phyloP scores from a whole-genome alignment of 2,797 vertebrate species.

The Enteromius anoplus region DNA sequence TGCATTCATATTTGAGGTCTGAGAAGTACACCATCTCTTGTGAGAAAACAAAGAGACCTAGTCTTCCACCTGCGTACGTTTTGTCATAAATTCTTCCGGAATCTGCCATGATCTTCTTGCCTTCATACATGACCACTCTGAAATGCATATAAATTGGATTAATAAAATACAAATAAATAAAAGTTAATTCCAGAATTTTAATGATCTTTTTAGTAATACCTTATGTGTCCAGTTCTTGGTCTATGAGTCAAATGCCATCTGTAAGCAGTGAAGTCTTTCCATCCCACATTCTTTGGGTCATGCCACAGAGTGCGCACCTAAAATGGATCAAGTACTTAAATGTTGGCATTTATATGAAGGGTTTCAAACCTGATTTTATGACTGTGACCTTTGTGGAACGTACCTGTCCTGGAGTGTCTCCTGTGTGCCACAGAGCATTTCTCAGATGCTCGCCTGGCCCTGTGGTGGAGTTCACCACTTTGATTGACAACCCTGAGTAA shows the following conservation, averaged over 20 bases:
- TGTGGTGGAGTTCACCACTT: slow-evolving; percentile 96
- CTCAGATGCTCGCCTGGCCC: slow-evolving; percentile 96
- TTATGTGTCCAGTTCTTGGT: slow-evolving; percentile 94
- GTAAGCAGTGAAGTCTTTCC: slow-evolving; percentile 99
- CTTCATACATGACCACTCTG: slow-evolving; percentile 98
- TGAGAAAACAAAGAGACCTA: slow-evolving; percentile 97
- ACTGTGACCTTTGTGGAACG: background rate
- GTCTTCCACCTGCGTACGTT: slow-evolving; percentile 93
- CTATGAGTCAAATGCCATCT: slow-evolving; percentile 97
- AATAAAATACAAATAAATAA: background rate
- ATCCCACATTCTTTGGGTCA: slow-evolving; percentile 93
- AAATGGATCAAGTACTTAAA: slow-evolving; percentile 15
- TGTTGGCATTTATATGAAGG: background rate
- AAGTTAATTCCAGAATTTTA: background rate
- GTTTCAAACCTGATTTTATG: background rate
- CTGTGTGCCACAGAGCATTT: slow-evolving; percentile 98
- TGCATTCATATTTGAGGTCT: slow-evolving; percentile 98
- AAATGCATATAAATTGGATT: background rate
- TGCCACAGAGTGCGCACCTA: slow-evolving; percentile 97
- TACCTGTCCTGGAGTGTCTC: slow-evolving; percentile 94
- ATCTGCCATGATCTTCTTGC: slow-evolving; percentile 98
- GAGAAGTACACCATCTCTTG: slow-evolving; percentile 99
- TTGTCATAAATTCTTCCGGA: slow-evolving; percentile 96
- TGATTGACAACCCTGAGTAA: slow-evolving; percentile 95
- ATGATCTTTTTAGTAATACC: slow-evolving; percentile 70